These are phyloP conservation scores for Zaprionus capensis DNA, from an alignment of 1,140 invertebrate species.

Conservation along the genomic window DNA sequence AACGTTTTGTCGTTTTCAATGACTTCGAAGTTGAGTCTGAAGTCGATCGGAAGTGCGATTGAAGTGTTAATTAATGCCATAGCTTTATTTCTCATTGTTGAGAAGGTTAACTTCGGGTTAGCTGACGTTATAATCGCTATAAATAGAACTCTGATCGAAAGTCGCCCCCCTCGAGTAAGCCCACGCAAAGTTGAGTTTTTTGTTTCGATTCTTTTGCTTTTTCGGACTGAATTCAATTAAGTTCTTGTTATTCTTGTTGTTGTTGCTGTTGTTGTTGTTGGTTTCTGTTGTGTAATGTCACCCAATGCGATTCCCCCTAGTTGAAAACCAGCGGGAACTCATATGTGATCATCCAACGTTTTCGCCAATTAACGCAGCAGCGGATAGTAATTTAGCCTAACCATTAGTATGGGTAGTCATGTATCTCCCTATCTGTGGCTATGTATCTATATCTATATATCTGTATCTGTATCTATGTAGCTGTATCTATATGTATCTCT, in stretches of 20 bases:
- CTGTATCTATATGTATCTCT: not conserved
- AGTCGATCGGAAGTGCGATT: slow-evolving; percentile 58
- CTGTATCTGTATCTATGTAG: not conserved
- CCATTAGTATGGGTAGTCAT: slow-evolving; percentile 40
- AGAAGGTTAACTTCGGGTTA: slow-evolving; percentile 26
- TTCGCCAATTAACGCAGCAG: slow-evolving; percentile 67
- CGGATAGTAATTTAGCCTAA: slow-evolving; percentile 56
- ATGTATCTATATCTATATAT: slow-evolving; percentile 2
- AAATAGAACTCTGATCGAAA: slow-evolving; percentile 29
- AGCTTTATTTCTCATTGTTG: not conserved
- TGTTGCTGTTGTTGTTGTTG: slow-evolving; percentile 1
- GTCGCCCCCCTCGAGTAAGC: not conserved
- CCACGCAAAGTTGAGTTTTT: slow-evolving; percentile 27
- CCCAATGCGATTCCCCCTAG: slow-evolving; percentile 18
- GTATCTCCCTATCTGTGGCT: slow-evolving; percentile 10
- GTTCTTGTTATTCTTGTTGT: not conserved
- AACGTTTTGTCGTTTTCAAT: slow-evolving; percentile 21
- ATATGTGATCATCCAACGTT: slow-evolving; percentile 22
- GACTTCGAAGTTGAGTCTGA: slow-evolving; percentile 20
- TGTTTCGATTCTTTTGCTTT: not conserved
- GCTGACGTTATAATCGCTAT: slow-evolving; percentile 10
- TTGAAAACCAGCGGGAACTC: slow-evolving; percentile 12
- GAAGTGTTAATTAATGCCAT: slow-evolving; percentile 60
- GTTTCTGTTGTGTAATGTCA: slow-evolving; percentile 16
- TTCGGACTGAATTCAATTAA: slow-evolving; percentile 17